Evolutionary conservation across 2,888 invertebrate genomes (phyloP), one percentile per base, ranked within the genome.

Genomic region (Barypeithes pellucidus): DNA sequence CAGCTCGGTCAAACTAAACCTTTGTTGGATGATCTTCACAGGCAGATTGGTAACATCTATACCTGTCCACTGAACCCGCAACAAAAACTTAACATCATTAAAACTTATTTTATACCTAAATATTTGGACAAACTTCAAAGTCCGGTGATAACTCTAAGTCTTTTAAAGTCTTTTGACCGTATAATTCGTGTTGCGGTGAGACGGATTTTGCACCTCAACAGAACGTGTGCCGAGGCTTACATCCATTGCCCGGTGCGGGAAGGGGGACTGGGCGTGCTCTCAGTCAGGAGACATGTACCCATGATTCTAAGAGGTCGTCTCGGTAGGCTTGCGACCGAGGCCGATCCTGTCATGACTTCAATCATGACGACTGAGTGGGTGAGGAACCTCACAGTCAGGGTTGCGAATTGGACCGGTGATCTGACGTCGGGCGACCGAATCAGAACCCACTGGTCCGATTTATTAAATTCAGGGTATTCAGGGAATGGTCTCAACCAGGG

Each of bases 261-360:
- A 8, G 73, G 73, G 12, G 72, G 72, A 22, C 29, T 67, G 9
- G 72, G 67, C 1, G 62, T 67, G 9, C 33, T 72, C 2, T 63
- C 54, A 20, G 24, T 72, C 12, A 54, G 45, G 11, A 36, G 7
- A 16, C 57, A 63, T 29, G 41, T 70, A n/a, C 63, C 70, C 9
- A 67, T 67, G 67, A 60, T 67, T 1, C 0, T 67, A 18, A 24
- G 14, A n/a, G 24, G 3, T 1, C 47, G 63, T 8, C 0, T 50
- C 2, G 12, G 12, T 14, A 43, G 36, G 43, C 14, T 61, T 1
- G 36, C 11, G 4, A 18, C 22, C 60, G 14, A 11, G 7, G n/a
- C 18, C 4, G 62, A 45, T 8, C 11, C 12, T 2, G 11, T 36
- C 9, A 36, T 36, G 36, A 8, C 8, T n/a, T n/a, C 36, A 2